Percentiles rank a stretch among this genome's conserved stretches.
phyloP scores from a whole-genome alignment of 1,140 invertebrate species.

The Nylanderia fulva region DNA sequence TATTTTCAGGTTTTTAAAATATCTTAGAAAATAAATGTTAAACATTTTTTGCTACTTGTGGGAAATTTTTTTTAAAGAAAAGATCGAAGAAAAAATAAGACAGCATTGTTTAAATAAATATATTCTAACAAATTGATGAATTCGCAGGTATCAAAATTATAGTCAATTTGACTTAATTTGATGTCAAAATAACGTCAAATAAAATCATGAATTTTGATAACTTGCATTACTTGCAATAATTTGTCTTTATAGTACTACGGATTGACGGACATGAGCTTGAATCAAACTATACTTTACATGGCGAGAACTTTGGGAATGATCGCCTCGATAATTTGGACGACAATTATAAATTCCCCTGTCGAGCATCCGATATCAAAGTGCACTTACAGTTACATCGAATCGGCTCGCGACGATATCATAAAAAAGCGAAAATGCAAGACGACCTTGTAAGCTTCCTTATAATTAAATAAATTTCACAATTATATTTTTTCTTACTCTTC shows the following conservation, averaged over 20 bases:
- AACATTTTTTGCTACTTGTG: too few relatives aligned
- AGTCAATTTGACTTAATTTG: too few relatives aligned
- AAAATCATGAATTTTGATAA: too few relatives aligned
- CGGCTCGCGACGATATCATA: constrained; percentile 6
- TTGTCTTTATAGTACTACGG: constrained; percentile 73
- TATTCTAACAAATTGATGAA: neutral
- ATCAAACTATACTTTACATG: constrained; percentile 78
- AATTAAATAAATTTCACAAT: too few relatives aligned
- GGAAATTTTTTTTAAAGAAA: neutral
- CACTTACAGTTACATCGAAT: constrained; percentile 74
- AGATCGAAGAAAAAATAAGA: neutral
- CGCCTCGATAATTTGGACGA: constrained; percentile 80
- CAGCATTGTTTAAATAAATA: neutral
- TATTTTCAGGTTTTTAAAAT: too few relatives aligned
- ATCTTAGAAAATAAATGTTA: too few relatives aligned
- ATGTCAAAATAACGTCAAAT: too few relatives aligned
- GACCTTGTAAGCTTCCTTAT: too few relatives aligned
- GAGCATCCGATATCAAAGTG: constrained; percentile 76
- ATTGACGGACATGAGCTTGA: constrained; percentile 77
- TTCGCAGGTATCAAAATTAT: too few relatives aligned
- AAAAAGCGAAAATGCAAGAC: constrained; percentile 33
- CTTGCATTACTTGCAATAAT: neutral
- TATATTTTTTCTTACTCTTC: too few relatives aligned
- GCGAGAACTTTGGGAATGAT: constrained; percentile 75
- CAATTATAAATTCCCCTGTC: constrained; percentile 71